phyloP scores from a whole-genome alignment of 2,113 vertebrate genomes.

The Tricholaema leucomelas region DNA sequence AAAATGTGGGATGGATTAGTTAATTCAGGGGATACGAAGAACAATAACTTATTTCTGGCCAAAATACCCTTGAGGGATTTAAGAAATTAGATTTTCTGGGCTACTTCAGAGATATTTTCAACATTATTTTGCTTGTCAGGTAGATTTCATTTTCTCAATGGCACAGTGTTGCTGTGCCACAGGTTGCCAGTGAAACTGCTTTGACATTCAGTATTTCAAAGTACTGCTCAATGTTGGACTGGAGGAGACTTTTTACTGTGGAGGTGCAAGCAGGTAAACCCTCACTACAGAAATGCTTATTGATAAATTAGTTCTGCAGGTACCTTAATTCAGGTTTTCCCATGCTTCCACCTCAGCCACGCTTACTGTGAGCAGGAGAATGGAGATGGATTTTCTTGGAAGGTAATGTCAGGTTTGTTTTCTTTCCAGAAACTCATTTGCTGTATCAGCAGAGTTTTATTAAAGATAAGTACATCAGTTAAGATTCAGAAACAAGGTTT shows the following conservation, averaged over 20 bases:
- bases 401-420: neutral
- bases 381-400: neutral
- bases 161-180: neutral
- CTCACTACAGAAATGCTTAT: neutral
- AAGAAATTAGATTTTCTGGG: neutral
- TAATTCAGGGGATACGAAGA: neutral
- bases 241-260: neutral
- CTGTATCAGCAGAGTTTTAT: neutral
- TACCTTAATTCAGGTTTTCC: neutral
- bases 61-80: neutral
- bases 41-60: neutral
- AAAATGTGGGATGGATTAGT: neutral
- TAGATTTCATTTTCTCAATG: neutral
- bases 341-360: neutral
- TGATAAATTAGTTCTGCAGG: neutral
- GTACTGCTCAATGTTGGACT: neutral
- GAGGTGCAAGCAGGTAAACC: neutral
- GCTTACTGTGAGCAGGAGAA: neutral
- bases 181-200: neutral
- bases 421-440: neutral
- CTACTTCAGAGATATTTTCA: neutral
- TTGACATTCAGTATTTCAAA: neutral
- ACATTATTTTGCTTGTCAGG: neutral
- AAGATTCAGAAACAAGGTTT: neutral
- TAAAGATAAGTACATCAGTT: neutral